Evolutionary conservation across 2,113 vertebrate genomes (phyloP).

Genomic region (Oncorhynchus clarkii): DNA sequence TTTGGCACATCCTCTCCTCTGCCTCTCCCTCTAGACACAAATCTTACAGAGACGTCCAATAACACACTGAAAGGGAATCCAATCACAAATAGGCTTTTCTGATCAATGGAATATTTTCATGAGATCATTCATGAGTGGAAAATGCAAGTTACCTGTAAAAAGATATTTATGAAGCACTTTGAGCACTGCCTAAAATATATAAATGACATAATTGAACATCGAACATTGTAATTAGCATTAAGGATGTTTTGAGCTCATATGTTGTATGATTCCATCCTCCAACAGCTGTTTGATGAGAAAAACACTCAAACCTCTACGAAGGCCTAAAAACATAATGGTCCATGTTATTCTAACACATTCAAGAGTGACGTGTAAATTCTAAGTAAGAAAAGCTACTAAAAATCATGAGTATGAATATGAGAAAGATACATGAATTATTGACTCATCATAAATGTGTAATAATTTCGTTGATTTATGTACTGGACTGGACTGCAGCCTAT

Average conservation of each 20-base stretch:
- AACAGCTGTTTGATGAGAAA: background rate
- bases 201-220: too few relatives aligned
- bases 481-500: background rate
- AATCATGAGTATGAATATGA: background rate
- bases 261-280: background rate
- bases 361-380: too few relatives aligned
- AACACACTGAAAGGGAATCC: slow-evolving; percentile 8
- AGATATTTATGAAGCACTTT: too few relatives aligned
- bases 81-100: slow-evolving; percentile 3
- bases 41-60: slow-evolving; percentile 8
- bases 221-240: too few relatives aligned
- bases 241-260: background rate
- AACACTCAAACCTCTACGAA: background rate
- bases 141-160: slow-evolving; percentile 4
- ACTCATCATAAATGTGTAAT: background rate
- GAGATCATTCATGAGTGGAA: background rate
- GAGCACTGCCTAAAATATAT: too few relatives aligned
- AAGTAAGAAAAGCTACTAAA: background rate
- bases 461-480: background rate
- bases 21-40: background rate
- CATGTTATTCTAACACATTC: background rate
- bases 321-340: background rate
- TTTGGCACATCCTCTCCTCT: background rate
- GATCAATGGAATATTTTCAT: background rate
- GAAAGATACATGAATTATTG: background rate